Percentiles rank a stretch among this genome's conserved stretches.
phyloP scores from a whole-genome alignment of 2,113 vertebrate genomes.

The Beaufortia kweichowensis region DNA sequence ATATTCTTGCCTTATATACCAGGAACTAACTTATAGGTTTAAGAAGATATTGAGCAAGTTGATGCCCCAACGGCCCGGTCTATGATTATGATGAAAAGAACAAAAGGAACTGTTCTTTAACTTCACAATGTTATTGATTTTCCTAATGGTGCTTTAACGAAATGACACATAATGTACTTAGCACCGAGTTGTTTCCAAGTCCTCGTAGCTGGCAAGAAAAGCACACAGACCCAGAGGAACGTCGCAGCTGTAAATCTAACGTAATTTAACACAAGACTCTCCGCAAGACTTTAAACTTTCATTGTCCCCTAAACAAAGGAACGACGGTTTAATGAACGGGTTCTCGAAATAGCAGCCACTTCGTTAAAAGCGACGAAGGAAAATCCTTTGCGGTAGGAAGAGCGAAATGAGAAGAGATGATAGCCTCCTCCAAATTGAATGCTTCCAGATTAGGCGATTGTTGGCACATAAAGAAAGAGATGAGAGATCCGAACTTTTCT shows the following conservation, averaged over 20 bases:
- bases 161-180: slow-evolving; percentile 70
- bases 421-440: slow-evolving; percentile 72
- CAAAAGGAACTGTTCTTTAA: slow-evolving; percentile 61
- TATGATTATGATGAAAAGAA: slow-evolving; percentile 66
- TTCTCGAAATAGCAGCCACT: slow-evolving; percentile 58
- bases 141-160: slow-evolving; percentile 66
- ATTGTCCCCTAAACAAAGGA: slow-evolving; percentile 63
- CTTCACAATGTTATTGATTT: slow-evolving; percentile 68
- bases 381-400: slow-evolving; percentile 1
- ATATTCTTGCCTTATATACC: slow-evolving; percentile 19
- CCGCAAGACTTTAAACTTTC: slow-evolving; percentile 55
- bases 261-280: slow-evolving; percentile 17
- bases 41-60: slow-evolving; percentile 38
- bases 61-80: neutral
- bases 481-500: slow-evolving; percentile 56
- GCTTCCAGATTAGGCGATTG: slow-evolving; percentile 75
- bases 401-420: slow-evolving; percentile 52
- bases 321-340: slow-evolving; percentile 60
- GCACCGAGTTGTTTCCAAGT: slow-evolving; percentile 48
- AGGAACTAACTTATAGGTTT: slow-evolving; percentile 20
- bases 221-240: neutral
- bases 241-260: slow-evolving; percentile 12
- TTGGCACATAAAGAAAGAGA: slow-evolving; percentile 65
- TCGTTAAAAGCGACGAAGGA: slow-evolving; percentile 14
- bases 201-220: neutral